These are phyloP conservation scores for Drosophila kepulauana DNA, from an alignment of 1,140 invertebrate species.

Conservation along the genomic window DNA sequence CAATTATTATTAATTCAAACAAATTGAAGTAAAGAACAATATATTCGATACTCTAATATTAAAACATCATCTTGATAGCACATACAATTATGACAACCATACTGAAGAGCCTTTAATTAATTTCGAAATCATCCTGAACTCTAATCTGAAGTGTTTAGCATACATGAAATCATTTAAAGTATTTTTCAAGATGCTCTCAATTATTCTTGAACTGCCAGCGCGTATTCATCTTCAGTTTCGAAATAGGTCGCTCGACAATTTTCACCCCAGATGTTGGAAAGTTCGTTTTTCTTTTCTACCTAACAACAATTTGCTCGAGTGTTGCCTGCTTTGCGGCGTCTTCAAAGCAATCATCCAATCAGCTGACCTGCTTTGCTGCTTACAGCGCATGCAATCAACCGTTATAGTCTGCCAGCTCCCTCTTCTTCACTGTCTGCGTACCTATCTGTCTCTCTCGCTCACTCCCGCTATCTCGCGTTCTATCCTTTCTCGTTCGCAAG, in stretches of 20 bases:
- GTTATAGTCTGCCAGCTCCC: constrained; percentile 48
- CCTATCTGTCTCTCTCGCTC: not conserved
- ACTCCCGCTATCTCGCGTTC: not conserved
- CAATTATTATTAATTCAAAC: too few relatives aligned
- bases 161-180: constrained; percentile 11
- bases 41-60: too few relatives aligned
- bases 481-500: constrained; percentile 40
- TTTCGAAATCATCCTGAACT: not conserved
- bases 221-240: not conserved
- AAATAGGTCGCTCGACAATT: constrained; percentile 20
- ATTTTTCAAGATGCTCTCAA: constrained; percentile 17
- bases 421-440: not conserved
- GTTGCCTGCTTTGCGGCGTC: constrained; percentile 61
- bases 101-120: not conserved
- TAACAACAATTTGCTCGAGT: constrained; percentile 23
- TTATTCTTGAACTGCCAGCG: not conserved
- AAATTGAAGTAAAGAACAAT: too few relatives aligned
- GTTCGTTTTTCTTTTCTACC: constrained; percentile 9
- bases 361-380: constrained; percentile 68
- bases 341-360: constrained; percentile 74
- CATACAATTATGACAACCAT: not conserved
- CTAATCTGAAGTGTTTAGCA: constrained; percentile 10
- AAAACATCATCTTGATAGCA: too few relatives aligned
- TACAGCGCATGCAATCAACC: constrained; percentile 73
- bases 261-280: constrained; percentile 5